These are phyloP conservation scores for Pongo abelii DNA, from an alignment of 2,113 vertebrate species.

Conservation along the genomic window DNA sequence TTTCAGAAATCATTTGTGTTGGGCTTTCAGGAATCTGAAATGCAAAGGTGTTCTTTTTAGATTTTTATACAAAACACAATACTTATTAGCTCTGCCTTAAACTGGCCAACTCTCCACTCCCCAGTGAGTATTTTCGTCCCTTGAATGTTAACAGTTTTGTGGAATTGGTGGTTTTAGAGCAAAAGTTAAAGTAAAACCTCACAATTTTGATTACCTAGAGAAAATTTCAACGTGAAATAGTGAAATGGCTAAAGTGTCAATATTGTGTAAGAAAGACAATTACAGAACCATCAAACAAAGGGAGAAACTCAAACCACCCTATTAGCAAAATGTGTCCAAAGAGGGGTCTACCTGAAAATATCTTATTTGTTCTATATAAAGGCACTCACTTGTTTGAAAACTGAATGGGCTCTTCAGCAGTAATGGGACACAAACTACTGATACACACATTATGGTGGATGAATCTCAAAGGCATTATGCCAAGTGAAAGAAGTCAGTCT, in stretches of 20 bases:
- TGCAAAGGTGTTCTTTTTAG: neutral
- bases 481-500: neutral
- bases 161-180: neutral
- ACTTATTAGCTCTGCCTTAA: neutral
- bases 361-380: neutral
- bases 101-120: neutral
- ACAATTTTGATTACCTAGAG: neutral
- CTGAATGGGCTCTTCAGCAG: neutral
- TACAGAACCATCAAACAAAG: neutral
- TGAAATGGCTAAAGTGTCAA: neutral
- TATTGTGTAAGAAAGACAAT: neutral
- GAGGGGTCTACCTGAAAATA: neutral
- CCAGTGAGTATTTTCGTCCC: neutral
- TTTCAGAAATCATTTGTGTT: neutral
- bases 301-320: neutral
- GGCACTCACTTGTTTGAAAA: neutral
- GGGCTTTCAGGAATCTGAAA: neutral
- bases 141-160: neutral
- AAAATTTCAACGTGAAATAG: neutral
- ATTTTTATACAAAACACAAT: conserved; percentile 2
- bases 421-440: neutral
- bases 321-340: neutral
- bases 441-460: neutral
- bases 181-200: conserved; percentile 10
- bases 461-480: neutral